Percentiles rank a stretch among this genome's conserved stretches.
Evolutionary conservation across 2,888 invertebrate genomes (phyloP).

Genomic region (Cephus sareptanus): DNA sequence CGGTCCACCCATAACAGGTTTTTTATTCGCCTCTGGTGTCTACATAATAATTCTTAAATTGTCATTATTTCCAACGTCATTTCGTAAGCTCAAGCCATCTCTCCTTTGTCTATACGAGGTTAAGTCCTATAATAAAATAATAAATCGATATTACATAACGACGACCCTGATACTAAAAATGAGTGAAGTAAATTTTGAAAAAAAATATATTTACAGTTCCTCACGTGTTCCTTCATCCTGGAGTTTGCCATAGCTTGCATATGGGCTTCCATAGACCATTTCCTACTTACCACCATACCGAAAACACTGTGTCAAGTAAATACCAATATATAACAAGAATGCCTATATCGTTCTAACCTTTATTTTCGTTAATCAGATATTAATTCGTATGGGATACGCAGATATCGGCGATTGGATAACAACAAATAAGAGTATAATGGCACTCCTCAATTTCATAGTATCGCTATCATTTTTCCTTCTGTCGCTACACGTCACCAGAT

Average conservation of each 20-base stretch:
- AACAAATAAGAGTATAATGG: constrained; percentile 32
- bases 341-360: background rate
- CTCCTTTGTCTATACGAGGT: constrained; percentile 50
- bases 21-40: constrained; percentile 47
- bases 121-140: constrained; percentile 5
- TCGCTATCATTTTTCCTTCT: constrained; percentile 40
- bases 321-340: constrained; percentile 13
- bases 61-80: constrained; percentile 44
- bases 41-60: constrained; percentile 43
- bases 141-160: no score
- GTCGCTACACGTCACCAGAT: constrained; percentile 43
- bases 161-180: no score
- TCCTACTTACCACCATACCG: constrained; percentile 44
- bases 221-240: constrained; percentile 50
- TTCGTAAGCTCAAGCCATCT: constrained; percentile 37
- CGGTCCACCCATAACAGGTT: constrained; percentile 45
- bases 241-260: constrained; percentile 53
- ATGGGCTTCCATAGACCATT: constrained; percentile 54
- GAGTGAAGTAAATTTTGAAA: background rate
- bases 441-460: constrained; percentile 32
- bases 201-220: constrained; percentile 39
- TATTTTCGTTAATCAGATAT: background rate
- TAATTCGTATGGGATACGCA: background rate
- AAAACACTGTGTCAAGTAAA: constrained; percentile 43
- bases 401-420: constrained; percentile 22